Conservation (phyloP, 2,113 vertebrate genomes). For the Petromus typicus region DNA sequence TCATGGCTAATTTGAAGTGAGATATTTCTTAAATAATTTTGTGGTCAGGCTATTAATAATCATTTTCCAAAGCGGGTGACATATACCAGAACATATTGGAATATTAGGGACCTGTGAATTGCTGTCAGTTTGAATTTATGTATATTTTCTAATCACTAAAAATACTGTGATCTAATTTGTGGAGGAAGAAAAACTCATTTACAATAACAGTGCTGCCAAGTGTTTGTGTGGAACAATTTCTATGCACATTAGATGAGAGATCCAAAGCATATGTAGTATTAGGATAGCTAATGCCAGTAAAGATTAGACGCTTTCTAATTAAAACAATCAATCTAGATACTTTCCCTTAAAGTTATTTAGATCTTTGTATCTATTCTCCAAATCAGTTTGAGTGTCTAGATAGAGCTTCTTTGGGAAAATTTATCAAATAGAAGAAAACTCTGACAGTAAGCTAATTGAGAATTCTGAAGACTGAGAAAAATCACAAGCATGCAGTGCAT, state of each 20-base stretch:
- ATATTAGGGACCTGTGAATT: constrained; percentile 64
- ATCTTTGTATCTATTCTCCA: constrained; percentile 30
- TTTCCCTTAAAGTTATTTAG: constrained; percentile 6
- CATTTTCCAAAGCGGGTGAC: constrained; percentile 65
- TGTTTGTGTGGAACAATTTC: not conserved
- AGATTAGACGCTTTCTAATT: constrained; percentile 9
- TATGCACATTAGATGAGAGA: not conserved
- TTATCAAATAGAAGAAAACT: constrained; percentile 63
- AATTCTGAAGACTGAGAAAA: constrained; percentile 68
- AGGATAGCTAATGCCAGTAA: constrained; percentile 40
- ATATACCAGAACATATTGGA: constrained; percentile 49
- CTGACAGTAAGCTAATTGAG: constrained; percentile 62
- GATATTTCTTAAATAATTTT: constrained; percentile 55
- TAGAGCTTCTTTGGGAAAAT: constrained; percentile 62
- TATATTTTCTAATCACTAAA: constrained; percentile 72
- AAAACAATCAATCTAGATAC: not conserved
- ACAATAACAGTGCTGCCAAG: constrained; percentile 49
- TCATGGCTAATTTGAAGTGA: constrained; percentile 79
- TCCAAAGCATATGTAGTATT: not conserved
- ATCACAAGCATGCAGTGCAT: not conserved
- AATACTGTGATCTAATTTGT: constrained; percentile 61
- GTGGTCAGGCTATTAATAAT: constrained; percentile 68
- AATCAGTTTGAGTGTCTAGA: constrained; percentile 61
- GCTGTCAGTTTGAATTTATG: constrained; percentile 78
- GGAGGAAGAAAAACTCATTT: constrained; percentile 52